Evolutionary conservation across 2,888 invertebrate genomes (phyloP).

Genomic region (Drosophila subsilvestris): DNA sequence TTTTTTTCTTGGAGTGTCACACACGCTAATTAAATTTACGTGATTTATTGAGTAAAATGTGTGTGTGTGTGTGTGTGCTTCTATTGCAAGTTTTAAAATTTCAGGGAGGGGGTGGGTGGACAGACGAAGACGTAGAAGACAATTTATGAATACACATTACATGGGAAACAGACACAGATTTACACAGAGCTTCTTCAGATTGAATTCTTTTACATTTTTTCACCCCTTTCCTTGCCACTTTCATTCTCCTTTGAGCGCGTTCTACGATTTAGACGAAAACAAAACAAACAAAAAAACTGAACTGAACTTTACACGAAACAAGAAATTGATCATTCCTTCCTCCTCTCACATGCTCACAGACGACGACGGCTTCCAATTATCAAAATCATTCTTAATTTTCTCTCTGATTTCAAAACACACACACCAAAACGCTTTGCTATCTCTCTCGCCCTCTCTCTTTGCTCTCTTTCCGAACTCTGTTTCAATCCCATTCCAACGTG

Average conservation of each 20-base stretch:
- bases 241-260: not conserved
- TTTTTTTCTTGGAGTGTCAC: slow-evolving; percentile 38
- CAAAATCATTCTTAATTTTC: slow-evolving; percentile 78
- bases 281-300: slow-evolving; percentile 28
- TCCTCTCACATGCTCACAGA: slow-evolving; percentile 36
- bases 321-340: slow-evolving; percentile 23
- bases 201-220: slow-evolving; percentile 7
- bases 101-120: slow-evolving; percentile 11
- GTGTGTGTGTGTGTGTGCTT: slow-evolving; percentile 9
- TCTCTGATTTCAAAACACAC: slow-evolving; percentile 51
- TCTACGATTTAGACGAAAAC: slow-evolving; percentile 7
- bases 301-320: slow-evolving; percentile 41
- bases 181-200: slow-evolving; percentile 31
- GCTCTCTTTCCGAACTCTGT: slow-evolving; percentile 11
- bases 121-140: slow-evolving; percentile 24
- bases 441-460: not conserved
- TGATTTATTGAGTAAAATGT: slow-evolving; percentile 53
- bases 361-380: slow-evolving; percentile 61
- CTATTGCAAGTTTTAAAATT: slow-evolving; percentile 27
- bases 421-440: slow-evolving; percentile 39
- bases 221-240: not conserved
- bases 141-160: slow-evolving; percentile 29
- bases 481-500: slow-evolving; percentile 20
- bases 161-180: slow-evolving; percentile 30
- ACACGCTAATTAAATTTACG: slow-evolving; percentile 38